Evolutionary conservation across 2,797 vertebrate genomes (phyloP), one percentile per base, ranked within the genome.

Genomic region (Notolabrus celidotus): DNA sequence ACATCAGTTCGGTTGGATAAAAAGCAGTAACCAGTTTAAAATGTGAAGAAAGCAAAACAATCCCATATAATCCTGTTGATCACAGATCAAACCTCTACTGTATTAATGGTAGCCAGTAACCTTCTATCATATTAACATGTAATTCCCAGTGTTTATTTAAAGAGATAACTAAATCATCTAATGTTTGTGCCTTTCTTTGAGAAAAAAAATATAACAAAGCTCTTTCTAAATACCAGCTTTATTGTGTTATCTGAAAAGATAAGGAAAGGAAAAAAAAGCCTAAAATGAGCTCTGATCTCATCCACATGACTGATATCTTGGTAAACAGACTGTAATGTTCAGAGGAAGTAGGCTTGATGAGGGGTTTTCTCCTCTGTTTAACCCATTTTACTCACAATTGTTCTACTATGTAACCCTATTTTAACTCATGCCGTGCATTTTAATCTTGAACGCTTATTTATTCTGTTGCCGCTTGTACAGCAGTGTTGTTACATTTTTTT

Each of bases 381-480:
- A 60, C 56, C 46, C 47, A 36, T 85, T 88, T 89, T 83, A 84
- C 60, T 80, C 43, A 47, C 76, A 29, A 56, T 66, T 80, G 56
- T 78, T 78, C 47, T 73, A 55, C 59, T 66, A 11, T 82, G 53
- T 83, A 88, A 79, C 58, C 75, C 69, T 80, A 67, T 55, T 75
- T 83, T 80, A 68, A 78, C 70, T 82, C 71, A 80, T 83, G 76
- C 75, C 58, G 57, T 85, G 80, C 61, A 74, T 87, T 87, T 84
- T 85, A 49, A 83, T 89, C 59, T 74, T 57, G 61, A 74, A 56
- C 61, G 74, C 71, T 84, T 90, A 89, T 90, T 93, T 92, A 92
- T 91, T 91, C 49, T 75, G 88, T 80, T 83, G 68, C 70, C 22
- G 65, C 79, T 73, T 88, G 74, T 84, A 86, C 82, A 85, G 71